Evolutionary conservation across 2,888 invertebrate species (phyloP).

Genomic region (Papilio protenor): DNA sequence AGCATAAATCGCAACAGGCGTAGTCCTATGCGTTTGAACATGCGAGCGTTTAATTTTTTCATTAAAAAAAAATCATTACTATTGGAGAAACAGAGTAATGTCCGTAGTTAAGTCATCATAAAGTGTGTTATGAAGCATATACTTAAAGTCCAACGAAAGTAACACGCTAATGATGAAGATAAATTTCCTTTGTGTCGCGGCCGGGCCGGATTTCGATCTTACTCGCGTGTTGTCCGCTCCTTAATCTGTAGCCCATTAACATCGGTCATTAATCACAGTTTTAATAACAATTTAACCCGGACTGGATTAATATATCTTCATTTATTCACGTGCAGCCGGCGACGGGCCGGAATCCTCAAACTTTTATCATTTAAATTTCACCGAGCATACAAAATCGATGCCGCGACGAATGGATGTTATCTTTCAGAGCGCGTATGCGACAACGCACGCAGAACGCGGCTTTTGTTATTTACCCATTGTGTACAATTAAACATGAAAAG

Average conservation of each 20-base stretch:
- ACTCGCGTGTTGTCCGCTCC: conserved; percentile 76
- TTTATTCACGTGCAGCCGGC: conserved; percentile 70
- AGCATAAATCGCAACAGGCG: neutral
- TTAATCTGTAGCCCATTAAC: conserved; percentile 82
- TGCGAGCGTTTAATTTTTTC: neutral
- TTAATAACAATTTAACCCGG: conserved; percentile 84
- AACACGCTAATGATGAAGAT: conserved; percentile 79
- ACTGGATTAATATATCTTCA: conserved; percentile 84
- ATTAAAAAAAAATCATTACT: conserved; percentile 1
- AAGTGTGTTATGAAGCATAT: conserved; percentile 28
- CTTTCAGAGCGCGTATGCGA: conserved; percentile 73
- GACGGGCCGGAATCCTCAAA: conserved; percentile 61
- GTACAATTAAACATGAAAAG: conserved; percentile 82
- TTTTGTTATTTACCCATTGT: conserved; percentile 81
- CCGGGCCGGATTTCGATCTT: conserved; percentile 71
- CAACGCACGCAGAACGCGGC: conserved; percentile 72
- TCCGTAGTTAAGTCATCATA: conserved; percentile 36
- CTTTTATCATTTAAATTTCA: conserved; percentile 80
- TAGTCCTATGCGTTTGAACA: neutral
- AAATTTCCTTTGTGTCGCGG: conserved; percentile 75
- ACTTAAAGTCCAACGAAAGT: conserved; percentile 33
- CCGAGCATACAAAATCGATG: conserved; percentile 67
- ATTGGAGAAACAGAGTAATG: conserved; percentile 9
- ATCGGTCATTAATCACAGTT: conserved; percentile 82
- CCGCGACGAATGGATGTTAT: conserved; percentile 72